A percentile compares a stretch with the other conserved stretches of the same genome.
These are phyloP conservation scores for Sternarchorhynchus goeldii DNA, from an alignment of 2,797 vertebrate species.

Conservation along the genomic window DNA sequence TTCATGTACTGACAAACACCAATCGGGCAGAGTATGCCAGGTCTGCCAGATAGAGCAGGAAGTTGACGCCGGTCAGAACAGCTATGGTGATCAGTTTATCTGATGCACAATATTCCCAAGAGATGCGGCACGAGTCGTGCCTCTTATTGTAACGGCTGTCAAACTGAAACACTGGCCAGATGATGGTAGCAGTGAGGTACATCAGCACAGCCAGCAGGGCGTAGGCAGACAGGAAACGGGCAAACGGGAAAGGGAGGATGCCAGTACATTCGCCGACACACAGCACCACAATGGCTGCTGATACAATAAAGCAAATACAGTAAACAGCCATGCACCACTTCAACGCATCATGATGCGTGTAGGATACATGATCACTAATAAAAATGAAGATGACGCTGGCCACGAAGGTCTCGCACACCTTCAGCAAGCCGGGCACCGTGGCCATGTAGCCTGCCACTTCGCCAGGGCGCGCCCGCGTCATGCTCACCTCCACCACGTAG, in stretches of 20 bases:
- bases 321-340: slow-evolving; percentile 90
- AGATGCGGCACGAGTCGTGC: fast-evolving
- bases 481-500: slow-evolving; percentile 82
- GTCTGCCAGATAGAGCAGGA: slow-evolving; percentile 77
- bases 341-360: slow-evolving; percentile 64
- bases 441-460: slow-evolving; percentile 90
- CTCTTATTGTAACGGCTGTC: slow-evolving; percentile 47
- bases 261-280: slow-evolving; percentile 85
- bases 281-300: slow-evolving; percentile 81
- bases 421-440: slow-evolving; percentile 84
- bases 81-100: slow-evolving; percentile 59
- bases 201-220: slow-evolving; percentile 79
- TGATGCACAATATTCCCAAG: background rate
- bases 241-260: slow-evolving; percentile 80
- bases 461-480: slow-evolving; percentile 81
- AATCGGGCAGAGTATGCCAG: slow-evolving; percentile 70
- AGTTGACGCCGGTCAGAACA: slow-evolving; percentile 73
- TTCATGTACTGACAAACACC: slow-evolving; percentile 65
- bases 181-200: slow-evolving; percentile 80
- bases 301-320: slow-evolving; percentile 90
- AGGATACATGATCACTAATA: slow-evolving; percentile 66
- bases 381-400: slow-evolving; percentile 87
- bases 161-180: slow-evolving; percentile 89
- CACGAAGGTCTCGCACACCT: slow-evolving; percentile 87
- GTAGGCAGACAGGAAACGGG: slow-evolving; percentile 82